These are phyloP conservation scores for Pithys albifrons DNA, from an alignment of 2,113 vertebrate genomes.

Conservation along the genomic window DNA sequence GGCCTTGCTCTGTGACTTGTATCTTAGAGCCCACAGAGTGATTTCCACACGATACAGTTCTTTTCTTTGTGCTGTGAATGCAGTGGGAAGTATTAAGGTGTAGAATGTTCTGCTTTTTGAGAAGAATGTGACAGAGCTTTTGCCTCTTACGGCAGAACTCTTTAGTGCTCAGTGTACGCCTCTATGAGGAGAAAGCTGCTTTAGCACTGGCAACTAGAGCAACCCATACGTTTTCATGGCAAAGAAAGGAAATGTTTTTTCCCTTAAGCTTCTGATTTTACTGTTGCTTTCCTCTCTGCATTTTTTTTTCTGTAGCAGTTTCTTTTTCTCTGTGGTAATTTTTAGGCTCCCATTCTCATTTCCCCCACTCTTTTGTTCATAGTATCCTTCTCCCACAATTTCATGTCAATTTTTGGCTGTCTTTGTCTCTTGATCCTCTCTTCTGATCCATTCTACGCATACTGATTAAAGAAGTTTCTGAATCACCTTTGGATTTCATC, in stretches of 20 bases:
- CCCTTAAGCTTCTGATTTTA: neutral
- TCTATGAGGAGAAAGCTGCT: neutral
- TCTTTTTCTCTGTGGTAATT: neutral
- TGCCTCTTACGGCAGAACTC: neutral
- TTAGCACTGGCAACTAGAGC: neutral
- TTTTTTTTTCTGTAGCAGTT: neutral
- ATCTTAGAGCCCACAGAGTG: neutral
- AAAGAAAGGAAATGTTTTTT: neutral
- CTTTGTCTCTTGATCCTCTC: neutral
- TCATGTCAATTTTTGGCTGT: neutral
- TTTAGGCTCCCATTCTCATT: neutral
- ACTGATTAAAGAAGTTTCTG: slow-evolving; percentile 7
- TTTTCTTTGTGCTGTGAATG: neutral
- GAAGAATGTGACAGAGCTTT: neutral
- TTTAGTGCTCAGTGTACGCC: neutral
- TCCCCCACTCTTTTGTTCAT: neutral
- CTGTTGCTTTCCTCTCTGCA: neutral
- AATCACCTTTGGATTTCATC: slow-evolving; percentile 5
- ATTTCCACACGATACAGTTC: neutral
- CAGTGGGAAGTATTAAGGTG: neutral
- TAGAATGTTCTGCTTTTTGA: neutral
- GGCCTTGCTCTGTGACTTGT: neutral
- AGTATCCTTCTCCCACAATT: neutral
- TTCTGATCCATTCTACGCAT: neutral
- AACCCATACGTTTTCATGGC: neutral